Conservation (phyloP, 2,113 vertebrate species). For the Protobothrops mucrosquamatus region DNA sequence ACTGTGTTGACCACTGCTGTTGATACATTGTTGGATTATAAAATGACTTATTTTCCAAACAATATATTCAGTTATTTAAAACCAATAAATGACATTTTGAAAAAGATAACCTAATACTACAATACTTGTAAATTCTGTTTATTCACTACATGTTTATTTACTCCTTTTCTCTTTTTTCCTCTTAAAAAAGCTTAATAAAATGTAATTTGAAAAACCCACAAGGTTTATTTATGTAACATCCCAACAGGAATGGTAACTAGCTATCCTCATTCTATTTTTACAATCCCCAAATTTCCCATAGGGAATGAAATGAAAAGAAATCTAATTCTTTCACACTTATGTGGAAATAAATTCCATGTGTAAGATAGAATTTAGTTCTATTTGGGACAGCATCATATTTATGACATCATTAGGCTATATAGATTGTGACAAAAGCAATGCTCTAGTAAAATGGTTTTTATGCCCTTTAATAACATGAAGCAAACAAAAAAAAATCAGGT, state of each 20-base stretch:
- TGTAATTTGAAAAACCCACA: not conserved
- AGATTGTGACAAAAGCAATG: constrained; percentile 5
- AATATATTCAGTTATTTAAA: not conserved
- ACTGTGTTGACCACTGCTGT: not conserved
- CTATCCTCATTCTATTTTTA: not conserved
- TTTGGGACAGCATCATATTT: not conserved
- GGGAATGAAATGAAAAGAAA: not conserved
- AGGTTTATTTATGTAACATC: not conserved
- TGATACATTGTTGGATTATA: not conserved
- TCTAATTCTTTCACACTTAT: not conserved
- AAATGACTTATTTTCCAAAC: not conserved
- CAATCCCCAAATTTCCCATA: not conserved
- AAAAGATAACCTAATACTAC: not conserved
- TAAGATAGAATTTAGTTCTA: not conserved
- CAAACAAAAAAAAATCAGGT: not conserved
- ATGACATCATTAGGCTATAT: not conserved
- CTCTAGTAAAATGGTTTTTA: constrained; percentile 14
- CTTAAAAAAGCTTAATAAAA: not conserved
- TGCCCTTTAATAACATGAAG: constrained; percentile 36
- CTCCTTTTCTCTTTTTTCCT: not conserved
- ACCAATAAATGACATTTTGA: not conserved
- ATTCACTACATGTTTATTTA: not conserved
- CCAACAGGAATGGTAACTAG: not conserved
- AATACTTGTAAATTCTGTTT: not conserved
- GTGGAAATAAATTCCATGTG: not conserved